phyloP scores from a whole-genome alignment of 2,797 vertebrate genomes.

The Enteromius argenteus region DNA sequence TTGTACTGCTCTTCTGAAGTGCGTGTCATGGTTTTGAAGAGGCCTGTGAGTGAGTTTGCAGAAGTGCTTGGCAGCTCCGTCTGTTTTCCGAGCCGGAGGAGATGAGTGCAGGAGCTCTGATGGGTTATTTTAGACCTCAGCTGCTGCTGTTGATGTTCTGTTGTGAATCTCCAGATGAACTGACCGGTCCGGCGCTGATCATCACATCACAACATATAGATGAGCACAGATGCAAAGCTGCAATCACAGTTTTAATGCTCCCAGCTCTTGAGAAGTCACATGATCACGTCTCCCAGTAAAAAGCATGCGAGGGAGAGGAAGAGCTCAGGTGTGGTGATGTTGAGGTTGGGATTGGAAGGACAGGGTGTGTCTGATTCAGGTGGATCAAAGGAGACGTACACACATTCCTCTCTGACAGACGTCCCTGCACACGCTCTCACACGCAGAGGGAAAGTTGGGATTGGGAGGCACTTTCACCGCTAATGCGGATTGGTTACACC shows the following conservation, averaged over 20 bases:
- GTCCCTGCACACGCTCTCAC: slow-evolving; percentile 56
- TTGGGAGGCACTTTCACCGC: slow-evolving; percentile 34
- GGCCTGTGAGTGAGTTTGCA: slow-evolving; percentile 2
- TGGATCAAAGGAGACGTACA: slow-evolving; percentile 3
- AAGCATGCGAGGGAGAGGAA: background rate
- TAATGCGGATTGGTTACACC: slow-evolving; percentile 50
- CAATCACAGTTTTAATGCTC: background rate
- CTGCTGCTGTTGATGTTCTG: slow-evolving; percentile 51
- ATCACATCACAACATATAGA: slow-evolving; percentile 47
- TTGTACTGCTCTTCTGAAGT: background rate
- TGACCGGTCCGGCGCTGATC: slow-evolving; percentile 60
- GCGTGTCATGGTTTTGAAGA: background rate
- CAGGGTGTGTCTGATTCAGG: slow-evolving; percentile 44
- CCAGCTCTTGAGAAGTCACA: slow-evolving; percentile 26
- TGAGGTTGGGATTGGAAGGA: slow-evolving; percentile 11
- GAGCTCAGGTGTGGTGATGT: background rate
- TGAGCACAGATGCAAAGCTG: background rate
- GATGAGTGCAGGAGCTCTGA: slow-evolving; percentile 18
- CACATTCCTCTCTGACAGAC: slow-evolving; percentile 37
- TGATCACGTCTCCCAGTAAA: background rate
- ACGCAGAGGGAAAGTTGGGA: slow-evolving; percentile 25
- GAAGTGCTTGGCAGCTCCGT: slow-evolving; percentile 2
- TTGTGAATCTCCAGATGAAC: slow-evolving; percentile 67
- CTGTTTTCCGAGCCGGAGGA: slow-evolving; percentile 48
- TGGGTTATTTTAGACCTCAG: slow-evolving; percentile 71